phyloP scores from a whole-genome alignment of 2,888 invertebrate species.

The Volucella inflata region DNA sequence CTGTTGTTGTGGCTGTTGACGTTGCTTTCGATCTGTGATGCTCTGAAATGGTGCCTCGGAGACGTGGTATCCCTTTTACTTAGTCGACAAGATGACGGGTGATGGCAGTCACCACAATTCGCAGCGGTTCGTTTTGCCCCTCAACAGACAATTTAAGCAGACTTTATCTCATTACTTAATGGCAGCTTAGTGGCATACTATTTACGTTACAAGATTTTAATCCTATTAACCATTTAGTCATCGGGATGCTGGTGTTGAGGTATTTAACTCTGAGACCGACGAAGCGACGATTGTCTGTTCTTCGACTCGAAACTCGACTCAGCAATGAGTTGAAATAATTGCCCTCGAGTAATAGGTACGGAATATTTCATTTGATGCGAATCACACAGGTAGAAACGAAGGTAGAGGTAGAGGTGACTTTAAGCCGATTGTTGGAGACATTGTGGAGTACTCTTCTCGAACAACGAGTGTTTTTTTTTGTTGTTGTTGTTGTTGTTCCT shows the following conservation, averaged over 20 bases:
- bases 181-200: conserved; percentile 74
- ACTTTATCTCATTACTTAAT: conserved; percentile 75
- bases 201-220: conserved; percentile 75
- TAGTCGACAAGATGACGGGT: conserved; percentile 25
- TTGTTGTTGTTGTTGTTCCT: not conserved
- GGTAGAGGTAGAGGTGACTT: conserved; percentile 15
- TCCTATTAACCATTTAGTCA: conserved; percentile 74
- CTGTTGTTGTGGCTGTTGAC: not conserved
- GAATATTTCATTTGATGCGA: not conserved
- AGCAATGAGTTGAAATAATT: conserved; percentile 52
- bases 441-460: not conserved
- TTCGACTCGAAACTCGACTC: not conserved
- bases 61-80: conserved; percentile 7
- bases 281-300: not conserved
- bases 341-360: conserved; percentile 50
- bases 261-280: conserved; percentile 3
- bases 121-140: conserved; percentile 50
- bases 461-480: not conserved
- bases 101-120: conserved; percentile 56
- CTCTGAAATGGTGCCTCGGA: not conserved
- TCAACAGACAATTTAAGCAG: conserved; percentile 61
- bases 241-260: conserved; percentile 43
- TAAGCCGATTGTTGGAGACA: conserved; percentile 42
- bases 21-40: too few relatives aligned
- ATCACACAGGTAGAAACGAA: conserved; percentile 12